Evolutionary conservation across 2,113 vertebrate species (phyloP).

Genomic region (Noturus placidus): DNA sequence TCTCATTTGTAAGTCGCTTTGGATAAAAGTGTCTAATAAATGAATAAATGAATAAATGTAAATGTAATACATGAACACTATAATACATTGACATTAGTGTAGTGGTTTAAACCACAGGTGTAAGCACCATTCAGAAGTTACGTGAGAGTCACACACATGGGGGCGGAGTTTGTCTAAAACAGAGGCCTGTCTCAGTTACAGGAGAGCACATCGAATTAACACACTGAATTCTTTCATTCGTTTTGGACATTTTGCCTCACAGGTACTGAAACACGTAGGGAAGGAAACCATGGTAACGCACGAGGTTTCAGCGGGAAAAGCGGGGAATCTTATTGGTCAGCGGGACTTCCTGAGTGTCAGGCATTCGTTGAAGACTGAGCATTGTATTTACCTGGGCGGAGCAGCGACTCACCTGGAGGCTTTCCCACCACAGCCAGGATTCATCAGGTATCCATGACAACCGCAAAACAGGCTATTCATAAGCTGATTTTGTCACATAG

Average conservation of each 20-base stretch:
- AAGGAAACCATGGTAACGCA: constrained; percentile 74
- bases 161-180: not conserved
- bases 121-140: not conserved
- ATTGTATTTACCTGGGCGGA: constrained; percentile 72
- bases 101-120: no score
- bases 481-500: not conserved
- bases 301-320: constrained; percentile 70
- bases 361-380: constrained; percentile 67
- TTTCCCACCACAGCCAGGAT: constrained; percentile 68
- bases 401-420: constrained; percentile 64
- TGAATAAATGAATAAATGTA: no score
- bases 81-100: not conserved
- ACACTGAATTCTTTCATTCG: not conserved
- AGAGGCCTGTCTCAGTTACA: not conserved
- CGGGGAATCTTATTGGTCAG: constrained; percentile 75
- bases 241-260: not conserved
- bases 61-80: not conserved
- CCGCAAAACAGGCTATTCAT: not conserved
- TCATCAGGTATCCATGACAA: constrained; percentile 70
- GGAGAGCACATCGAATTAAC: not conserved
- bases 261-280: constrained; percentile 74
- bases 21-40: no score
- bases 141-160: not conserved
- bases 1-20: no score
- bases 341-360: constrained; percentile 79